A percentile compares a stretch with the other conserved stretches of the same genome.
Evolutionary conservation across 2,888 invertebrate species (phyloP).

Genomic region (Latrodectus elegans): DNA sequence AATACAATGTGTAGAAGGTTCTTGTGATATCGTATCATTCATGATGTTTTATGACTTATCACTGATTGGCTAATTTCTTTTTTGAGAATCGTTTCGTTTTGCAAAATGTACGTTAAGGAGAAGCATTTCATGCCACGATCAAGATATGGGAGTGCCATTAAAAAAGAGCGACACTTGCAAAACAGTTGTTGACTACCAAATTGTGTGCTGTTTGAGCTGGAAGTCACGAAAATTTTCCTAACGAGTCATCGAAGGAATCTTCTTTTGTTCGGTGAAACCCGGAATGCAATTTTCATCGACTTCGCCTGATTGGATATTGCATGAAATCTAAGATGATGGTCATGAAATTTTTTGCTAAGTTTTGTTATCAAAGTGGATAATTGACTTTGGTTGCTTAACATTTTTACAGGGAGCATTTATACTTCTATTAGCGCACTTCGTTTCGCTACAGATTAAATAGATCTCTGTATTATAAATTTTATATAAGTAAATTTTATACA

Average conservation of each 20-base stretch:
- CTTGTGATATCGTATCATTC: neutral
- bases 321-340: no score
- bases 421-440: no score
- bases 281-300: neutral
- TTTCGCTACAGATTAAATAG: no score
- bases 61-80: constrained; percentile 9
- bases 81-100: neutral
- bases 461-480: no score
- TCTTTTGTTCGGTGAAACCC: neutral
- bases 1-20: no score
- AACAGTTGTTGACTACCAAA: neutral
- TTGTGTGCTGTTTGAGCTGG: neutral
- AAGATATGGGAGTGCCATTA: neutral
- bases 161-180: neutral
- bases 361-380: no score
- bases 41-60: constrained; percentile 12
- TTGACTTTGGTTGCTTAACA: no score
- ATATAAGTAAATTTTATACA: no score
- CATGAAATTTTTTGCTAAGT: no score
- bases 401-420: no score
- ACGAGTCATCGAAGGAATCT: constrained; percentile 20
- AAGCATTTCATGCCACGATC: neutral
- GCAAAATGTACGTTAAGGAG: constrained; percentile 1
- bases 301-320: no score
- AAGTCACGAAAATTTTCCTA: constrained; percentile 34